Percentiles rank a stretch among this genome's conserved stretches.
phyloP scores from a whole-genome alignment of 2,113 vertebrate species.

The Ammodytes dubius region DNA sequence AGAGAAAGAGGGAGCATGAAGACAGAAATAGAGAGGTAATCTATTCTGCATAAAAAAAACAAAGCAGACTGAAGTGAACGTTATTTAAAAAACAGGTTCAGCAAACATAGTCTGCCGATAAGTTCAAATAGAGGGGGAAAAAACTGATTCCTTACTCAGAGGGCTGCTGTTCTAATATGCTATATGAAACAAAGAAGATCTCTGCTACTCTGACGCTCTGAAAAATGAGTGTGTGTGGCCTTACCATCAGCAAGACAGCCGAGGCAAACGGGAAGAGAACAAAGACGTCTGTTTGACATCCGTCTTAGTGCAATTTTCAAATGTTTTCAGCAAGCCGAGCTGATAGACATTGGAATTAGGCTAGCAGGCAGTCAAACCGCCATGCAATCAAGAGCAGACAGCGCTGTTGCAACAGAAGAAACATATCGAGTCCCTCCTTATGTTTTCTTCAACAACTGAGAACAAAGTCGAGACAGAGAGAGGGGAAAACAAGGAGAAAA shows the following conservation, averaged over 20 bases:
- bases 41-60: conserved; percentile 53
- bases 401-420: conserved; percentile 47
- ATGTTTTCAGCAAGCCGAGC: conserved; percentile 64
- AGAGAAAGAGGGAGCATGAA: background rate
- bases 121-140: background rate
- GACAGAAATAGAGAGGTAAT: background rate
- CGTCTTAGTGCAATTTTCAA: conserved; percentile 43
- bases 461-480: background rate
- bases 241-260: conserved; percentile 4
- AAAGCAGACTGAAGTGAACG: conserved; percentile 57
- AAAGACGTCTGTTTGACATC: conserved; percentile 58
- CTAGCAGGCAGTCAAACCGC: conserved; percentile 57
- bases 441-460: conserved; percentile 24
- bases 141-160: background rate
- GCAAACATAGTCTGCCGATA: conserved; percentile 17
- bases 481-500: background rate
- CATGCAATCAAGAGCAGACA: conserved; percentile 61
- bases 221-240: background rate
- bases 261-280: conserved; percentile 2
- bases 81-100: conserved; percentile 52
- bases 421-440: conserved; percentile 47
- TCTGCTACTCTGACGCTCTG: background rate
- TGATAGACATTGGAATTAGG: conserved; percentile 54
- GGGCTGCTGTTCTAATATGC: background rate
- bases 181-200: background rate